Percentiles rank a stretch among this genome's conserved stretches.
These are phyloP conservation scores for Phaonia tiefii DNA, from an alignment of 2,888 invertebrate species.

Conservation along the genomic window DNA sequence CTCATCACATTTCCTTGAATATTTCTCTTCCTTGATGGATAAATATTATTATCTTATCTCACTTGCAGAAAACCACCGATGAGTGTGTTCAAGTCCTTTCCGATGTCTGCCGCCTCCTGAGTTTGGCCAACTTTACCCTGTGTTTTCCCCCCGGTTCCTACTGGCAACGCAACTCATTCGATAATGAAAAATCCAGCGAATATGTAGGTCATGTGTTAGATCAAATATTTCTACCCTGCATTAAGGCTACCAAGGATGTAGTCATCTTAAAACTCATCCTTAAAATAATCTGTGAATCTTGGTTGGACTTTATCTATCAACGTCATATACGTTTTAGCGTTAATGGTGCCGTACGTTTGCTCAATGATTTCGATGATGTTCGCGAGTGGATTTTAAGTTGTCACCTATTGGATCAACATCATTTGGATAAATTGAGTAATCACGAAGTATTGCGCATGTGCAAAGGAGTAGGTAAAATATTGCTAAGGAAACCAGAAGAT, in stretches of 20 bases:
- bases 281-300: slow-evolving; percentile 91
- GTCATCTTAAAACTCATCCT: slow-evolving; percentile 89
- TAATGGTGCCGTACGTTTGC: slow-evolving; percentile 88
- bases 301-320: slow-evolving; percentile 92
- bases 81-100: slow-evolving; percentile 88
- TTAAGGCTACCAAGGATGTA: slow-evolving; percentile 88
- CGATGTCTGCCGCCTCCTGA: slow-evolving; percentile 87
- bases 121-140: slow-evolving; percentile 90
- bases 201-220: slow-evolving; percentile 89
- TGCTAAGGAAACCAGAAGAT: slow-evolving; percentile 91
- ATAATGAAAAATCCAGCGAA: slow-evolving; percentile 80
- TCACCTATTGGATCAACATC: slow-evolving; percentile 82
- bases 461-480: slow-evolving; percentile 91
- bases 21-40: too few species aligned
- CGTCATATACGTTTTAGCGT: slow-evolving; percentile 91
- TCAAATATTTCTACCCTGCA: slow-evolving; percentile 88
- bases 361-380: slow-evolving; percentile 91
- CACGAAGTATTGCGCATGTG: slow-evolving; percentile 84
- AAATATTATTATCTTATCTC: too few species aligned
- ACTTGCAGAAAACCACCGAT: slow-evolving; percentile 85
- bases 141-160: slow-evolving; percentile 87
- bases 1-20: too few species aligned
- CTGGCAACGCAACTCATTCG: slow-evolving; percentile 82
- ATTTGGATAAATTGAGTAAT: slow-evolving; percentile 80
- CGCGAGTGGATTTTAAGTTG: slow-evolving; percentile 88